Percentiles rank a stretch among this genome's conserved stretches.
Evolutionary conservation across 2,888 invertebrate genomes (phyloP).

Genomic region (Thelaira solivaga): DNA sequence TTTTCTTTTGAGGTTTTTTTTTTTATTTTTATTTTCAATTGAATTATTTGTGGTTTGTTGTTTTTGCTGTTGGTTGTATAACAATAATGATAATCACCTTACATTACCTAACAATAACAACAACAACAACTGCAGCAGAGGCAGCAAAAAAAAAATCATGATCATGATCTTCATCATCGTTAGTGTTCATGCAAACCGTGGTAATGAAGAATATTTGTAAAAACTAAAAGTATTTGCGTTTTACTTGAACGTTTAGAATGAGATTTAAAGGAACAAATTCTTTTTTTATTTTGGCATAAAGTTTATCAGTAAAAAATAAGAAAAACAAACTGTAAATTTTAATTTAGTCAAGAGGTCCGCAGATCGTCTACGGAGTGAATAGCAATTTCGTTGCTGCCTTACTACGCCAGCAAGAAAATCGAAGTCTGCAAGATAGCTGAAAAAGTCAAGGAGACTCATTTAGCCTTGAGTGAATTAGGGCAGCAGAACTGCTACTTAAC

Average conservation of each 20-base stretch:
- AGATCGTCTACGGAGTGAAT: no score
- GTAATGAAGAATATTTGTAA: slow-evolving; percentile 28
- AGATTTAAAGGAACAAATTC: not conserved
- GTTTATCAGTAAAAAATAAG: not conserved
- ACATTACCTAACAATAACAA: slow-evolving; percentile 4
- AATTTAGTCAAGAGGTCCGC: no score
- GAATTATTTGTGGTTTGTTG: slow-evolving; percentile 38
- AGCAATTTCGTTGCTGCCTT: no score
- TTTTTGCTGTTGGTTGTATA: slow-evolving; percentile 46
- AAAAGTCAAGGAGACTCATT: no score
- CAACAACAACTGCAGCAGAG: not conserved
- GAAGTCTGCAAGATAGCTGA: no score
- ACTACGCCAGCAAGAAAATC: no score
- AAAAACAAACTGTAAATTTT: no score
- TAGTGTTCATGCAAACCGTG: slow-evolving; percentile 14
- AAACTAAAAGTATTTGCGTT: slow-evolving; percentile 7
- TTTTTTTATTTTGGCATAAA: not conserved
- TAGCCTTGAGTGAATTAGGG: no score
- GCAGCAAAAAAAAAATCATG: slow-evolving; percentile 35
- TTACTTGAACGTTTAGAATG: not conserved
- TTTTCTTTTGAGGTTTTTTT: slow-evolving; percentile 4
- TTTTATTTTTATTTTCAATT: slow-evolving; percentile 22
- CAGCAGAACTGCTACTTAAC: no score
- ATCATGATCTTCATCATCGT: slow-evolving; percentile 32
- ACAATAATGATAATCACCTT: slow-evolving; percentile 42